A percentile compares a stretch with the other conserved stretches of the same genome.
These are phyloP conservation scores for Danio kyathit DNA, from an alignment of 2,797 vertebrate genomes.

Conservation along the genomic window DNA sequence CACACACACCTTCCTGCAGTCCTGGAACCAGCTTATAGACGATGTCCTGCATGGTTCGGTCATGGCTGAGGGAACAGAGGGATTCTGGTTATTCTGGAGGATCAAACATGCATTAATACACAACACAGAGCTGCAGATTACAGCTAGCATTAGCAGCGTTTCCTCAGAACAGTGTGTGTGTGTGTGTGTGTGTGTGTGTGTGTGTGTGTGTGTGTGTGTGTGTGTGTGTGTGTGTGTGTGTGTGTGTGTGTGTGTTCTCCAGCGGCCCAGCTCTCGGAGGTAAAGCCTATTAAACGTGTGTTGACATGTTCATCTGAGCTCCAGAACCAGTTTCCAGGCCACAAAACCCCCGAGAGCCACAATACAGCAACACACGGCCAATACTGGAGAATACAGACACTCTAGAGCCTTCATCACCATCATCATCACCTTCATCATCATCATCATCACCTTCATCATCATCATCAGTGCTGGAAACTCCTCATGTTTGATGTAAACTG, in stretches of 20 bases:
- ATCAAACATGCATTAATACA: no score
- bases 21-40: slow-evolving; percentile 99
- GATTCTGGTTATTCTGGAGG: not conserved
- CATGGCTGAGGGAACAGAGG: slow-evolving; percentile 85
- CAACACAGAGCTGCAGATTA: no score
- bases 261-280: slow-evolving; percentile 31
- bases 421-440: no score
- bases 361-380: slow-evolving; percentile 26
- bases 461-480: no score
- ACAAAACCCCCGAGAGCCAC: slow-evolving; percentile 32
- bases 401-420: no score
- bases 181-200: slow-evolving; percentile 1
- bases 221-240: no score
- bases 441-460: no score
- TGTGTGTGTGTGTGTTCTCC: no score
- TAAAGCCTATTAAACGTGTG: slow-evolving; percentile 43
- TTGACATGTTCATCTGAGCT: slow-evolving; percentile 45
- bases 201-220: slow-evolving; percentile 5
- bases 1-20: slow-evolving; percentile 93
- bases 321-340: slow-evolving; percentile 47
- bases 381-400: no score
- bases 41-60: slow-evolving; percentile 99
- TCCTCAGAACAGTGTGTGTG: no score
- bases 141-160: no score
- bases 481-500: no score